Base-by-base conservation (phyloP, 2,797 vertebrate species). In the Lacerta viridis region DNA sequence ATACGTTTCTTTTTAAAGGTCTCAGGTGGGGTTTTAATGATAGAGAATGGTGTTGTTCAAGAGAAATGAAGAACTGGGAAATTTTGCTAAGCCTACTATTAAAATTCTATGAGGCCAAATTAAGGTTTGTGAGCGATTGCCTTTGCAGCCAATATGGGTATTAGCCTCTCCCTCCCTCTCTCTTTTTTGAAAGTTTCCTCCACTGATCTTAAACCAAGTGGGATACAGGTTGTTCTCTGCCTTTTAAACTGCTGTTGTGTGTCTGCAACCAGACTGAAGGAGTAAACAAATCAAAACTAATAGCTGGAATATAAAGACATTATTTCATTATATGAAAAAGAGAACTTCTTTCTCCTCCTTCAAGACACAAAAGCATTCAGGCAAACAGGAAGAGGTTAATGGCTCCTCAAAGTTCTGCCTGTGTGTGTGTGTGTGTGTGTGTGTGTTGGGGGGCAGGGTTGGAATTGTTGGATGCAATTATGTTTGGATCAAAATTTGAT, bases 301-400 rank as follows among this genome's bases (percentile, higher is more conserved):
- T 84, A 77, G 18, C 7, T 93, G 89, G 77, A 76, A n/a, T 87
- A 20, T 75, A n/a, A 91, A 94, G 29, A 41, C 13, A 93, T 83
- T 89, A 84, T 39, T 92, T 93, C 90, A 7, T 90, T 92, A 87
- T 39, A 81, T 88, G 76, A 90, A 94, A 89, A 81, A 92, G 17
- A 89, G 17, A 90, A 86, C 15, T n/a, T 46, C 18, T 84, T 86
- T 88, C 89, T 15, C 7, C 90, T 11, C 29, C 29, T 76, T 90
- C 87, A 29, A 88, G 8, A 93, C 90, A 92, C 59, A 87, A 75
- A 89, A 64, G 72, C 25, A 76, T 76, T 92, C 27, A 82, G 72
- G 9, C 78, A 87, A 69, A 91, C 87, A 90, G 77, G 74, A 87
- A 88, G 7, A 89, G 85, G 88, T 80, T 75, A 91, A 46, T 90